Percentiles rank a stretch among this genome's conserved stretches.
Conservation (phyloP, 2,113 vertebrate genomes). For the Brachionichthys hirsutus region DNA sequence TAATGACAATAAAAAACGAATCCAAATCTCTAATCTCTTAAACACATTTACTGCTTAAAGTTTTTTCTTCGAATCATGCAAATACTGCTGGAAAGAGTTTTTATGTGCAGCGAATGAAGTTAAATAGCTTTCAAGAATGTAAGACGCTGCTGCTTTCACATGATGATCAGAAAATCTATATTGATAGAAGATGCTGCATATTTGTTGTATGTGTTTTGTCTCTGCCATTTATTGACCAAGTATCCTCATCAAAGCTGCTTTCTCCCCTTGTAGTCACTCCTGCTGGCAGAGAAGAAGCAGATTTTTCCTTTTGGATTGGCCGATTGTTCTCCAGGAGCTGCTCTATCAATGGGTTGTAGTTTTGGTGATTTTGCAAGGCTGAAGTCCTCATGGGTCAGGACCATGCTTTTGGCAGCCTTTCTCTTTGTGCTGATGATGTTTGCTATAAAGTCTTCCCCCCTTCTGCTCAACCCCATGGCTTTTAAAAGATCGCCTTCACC, state of each 20-base stretch:
- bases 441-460: slow-evolving; percentile 77
- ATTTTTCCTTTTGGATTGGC: slow-evolving; percentile 22
- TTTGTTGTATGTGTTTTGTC: background rate
- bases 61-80: background rate
- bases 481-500: slow-evolving; percentile 34
- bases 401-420: slow-evolving; percentile 85
- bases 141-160: background rate
- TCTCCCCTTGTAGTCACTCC: slow-evolving; percentile 34
- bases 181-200: background rate
- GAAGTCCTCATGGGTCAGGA: slow-evolving; percentile 80
- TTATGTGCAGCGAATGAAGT: slow-evolving; percentile 7
- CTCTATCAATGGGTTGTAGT: slow-evolving; percentile 70
- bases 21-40: too few species aligned
- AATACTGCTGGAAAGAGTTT: background rate
- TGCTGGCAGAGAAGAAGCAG: slow-evolving; percentile 41
- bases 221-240: too few species aligned
- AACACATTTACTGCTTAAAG: too few species aligned
- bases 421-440: slow-evolving; percentile 87
- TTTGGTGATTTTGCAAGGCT: slow-evolving; percentile 73
- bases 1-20: too few species aligned
- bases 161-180: background rate
- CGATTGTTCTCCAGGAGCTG: slow-evolving; percentile 54
- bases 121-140: background rate
- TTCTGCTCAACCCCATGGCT: slow-evolving; percentile 76
- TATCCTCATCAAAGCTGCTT: slow-evolving; percentile 34